Percentiles rank a stretch among this genome's conserved stretches.
phyloP scores from a whole-genome alignment of 1,140 invertebrate genomes.

The Magallana angulata region DNA sequence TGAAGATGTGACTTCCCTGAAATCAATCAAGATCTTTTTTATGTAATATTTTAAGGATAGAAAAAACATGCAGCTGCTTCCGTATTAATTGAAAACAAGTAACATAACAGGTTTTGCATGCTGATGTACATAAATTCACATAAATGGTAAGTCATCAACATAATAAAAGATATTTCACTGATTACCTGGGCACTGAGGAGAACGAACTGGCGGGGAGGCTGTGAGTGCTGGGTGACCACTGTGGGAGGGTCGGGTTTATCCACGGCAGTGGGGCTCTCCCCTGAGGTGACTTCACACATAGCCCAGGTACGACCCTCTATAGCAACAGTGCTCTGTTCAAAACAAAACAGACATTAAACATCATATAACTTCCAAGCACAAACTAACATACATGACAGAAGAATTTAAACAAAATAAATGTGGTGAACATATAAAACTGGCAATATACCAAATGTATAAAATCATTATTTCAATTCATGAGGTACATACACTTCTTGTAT shows the following conservation, averaged over 20 bases:
- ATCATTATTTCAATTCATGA: no score
- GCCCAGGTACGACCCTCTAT: conserved; percentile 93
- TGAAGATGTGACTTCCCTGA: conserved; percentile 89
- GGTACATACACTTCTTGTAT: no score
- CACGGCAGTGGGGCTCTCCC: conserved; percentile 28
- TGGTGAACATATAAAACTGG: background rate
- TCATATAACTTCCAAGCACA: no score
- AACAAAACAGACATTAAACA: background rate
- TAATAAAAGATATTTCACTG: background rate
- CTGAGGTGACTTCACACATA: conserved; percentile 83
- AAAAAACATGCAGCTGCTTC: no score
- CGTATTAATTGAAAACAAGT: no score
- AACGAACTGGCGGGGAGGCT: conserved; percentile 88
- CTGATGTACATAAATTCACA: no score
- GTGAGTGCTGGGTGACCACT: conserved; percentile 88
- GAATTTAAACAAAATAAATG: no score
- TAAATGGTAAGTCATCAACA: no score
- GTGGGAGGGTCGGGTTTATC: conserved; percentile 82
- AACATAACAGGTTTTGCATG: no score
- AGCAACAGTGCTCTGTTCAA: conserved; percentile 85
- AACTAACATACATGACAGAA: no score
- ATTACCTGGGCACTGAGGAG: conserved; percentile 89
- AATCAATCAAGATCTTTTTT: conserved; percentile 15
- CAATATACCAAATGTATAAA: no score
- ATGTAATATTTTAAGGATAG: no score